Base-by-base conservation (phyloP, 2,888 invertebrate species). In the Ganaspis brasiliensis region DNA sequence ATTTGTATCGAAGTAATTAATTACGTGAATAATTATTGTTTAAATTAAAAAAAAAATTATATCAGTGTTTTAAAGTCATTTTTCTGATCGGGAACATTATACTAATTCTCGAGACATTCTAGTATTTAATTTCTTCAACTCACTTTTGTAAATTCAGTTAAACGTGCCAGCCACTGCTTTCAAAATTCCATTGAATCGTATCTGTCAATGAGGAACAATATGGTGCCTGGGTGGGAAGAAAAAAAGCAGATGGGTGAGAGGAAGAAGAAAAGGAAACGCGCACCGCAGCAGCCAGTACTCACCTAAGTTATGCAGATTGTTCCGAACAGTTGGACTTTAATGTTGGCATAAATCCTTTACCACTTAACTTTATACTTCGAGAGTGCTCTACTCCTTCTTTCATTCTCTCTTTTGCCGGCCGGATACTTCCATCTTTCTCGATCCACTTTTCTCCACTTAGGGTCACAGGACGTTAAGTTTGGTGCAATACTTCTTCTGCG, bases 261-360 rank as follows among this genome's bases (percentile, higher is more conserved):
- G 79, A 80, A 79, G 78, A 79, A 74, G 80, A 77, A 73, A 79
- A 72, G 56, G 59, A 79, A 83, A 79, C 83, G 77, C 78, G 82
- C 81, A 81, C 80, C 79, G 78, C 79, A 82, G 83, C 81, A 80
- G 81, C 83, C 82, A 75, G 82, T 82, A 84, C 85, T 84, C 80
- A 81, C 81, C 85, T 88, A 88, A 89, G 89, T 90, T 90, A 89
- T 89, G 89, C 88, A 89, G 87, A 89, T 89, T 89, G 89, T 89
- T 89, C 86, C 85, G 86, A 88, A 90, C 89, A 89, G 88, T 89
- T 87, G 88, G 89, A 89, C 90, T 90, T 90, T 90, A 89, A 90
- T 90, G 87, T 84, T 85, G 84, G 84, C 89, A 89, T 90, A 90
- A 90, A 90, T 90, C 89, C 89, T 89, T 88, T 88, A 85, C 89